A percentile compares a stretch with the other conserved stretches of the same genome.
These are phyloP conservation scores for Catostomus latipinnis DNA, from an alignment of 2,797 vertebrate species.

Conservation along the genomic window DNA sequence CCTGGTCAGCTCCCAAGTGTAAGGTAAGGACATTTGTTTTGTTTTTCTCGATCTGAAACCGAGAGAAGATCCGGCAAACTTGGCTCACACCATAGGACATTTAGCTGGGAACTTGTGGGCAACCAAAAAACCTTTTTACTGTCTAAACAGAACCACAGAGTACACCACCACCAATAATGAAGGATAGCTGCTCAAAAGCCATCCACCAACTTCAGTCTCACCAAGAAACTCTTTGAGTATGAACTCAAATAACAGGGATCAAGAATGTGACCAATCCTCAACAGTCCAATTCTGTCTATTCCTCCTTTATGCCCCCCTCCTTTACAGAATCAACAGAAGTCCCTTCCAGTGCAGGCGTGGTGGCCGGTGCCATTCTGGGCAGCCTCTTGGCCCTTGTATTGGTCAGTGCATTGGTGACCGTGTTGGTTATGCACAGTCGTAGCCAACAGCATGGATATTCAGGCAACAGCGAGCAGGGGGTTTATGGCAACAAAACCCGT, in stretches of 20 bases:
- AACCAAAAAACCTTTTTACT: slow-evolving; percentile 18
- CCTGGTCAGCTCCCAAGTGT: slow-evolving; percentile 36
- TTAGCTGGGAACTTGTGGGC: slow-evolving; percentile 51
- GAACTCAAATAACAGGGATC: not conserved
- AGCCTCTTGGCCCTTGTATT: slow-evolving; percentile 83
- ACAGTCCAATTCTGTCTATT: slow-evolving; percentile 57
- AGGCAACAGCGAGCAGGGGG: slow-evolving; percentile 68
- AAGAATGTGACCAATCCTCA: slow-evolving; percentile 23
- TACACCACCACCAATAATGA: slow-evolving; percentile 33
- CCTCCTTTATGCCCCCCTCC: slow-evolving; percentile 65
- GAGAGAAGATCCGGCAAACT: slow-evolving; percentile 71
- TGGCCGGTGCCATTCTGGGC: slow-evolving; percentile 85
- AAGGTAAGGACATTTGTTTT: slow-evolving; percentile 35
- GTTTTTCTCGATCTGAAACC: slow-evolving; percentile 68
- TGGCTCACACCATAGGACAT: slow-evolving; percentile 77
- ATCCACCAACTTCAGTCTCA: slow-evolving; percentile 17
- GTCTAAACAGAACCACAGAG: slow-evolving; percentile 32
- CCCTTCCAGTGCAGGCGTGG: slow-evolving; percentile 76
- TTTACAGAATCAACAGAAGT: slow-evolving; percentile 78
- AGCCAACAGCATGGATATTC: slow-evolving; percentile 71
- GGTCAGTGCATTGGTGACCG: slow-evolving; percentile 78
- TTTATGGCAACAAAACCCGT: slow-evolving; percentile 81
- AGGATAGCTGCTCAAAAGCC: slow-evolving; percentile 33
- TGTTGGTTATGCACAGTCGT: slow-evolving; percentile 78
- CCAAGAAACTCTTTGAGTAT: too few species aligned